Conservation (phyloP, 2,113 vertebrate genomes). For the Eidolon helvum region DNA sequence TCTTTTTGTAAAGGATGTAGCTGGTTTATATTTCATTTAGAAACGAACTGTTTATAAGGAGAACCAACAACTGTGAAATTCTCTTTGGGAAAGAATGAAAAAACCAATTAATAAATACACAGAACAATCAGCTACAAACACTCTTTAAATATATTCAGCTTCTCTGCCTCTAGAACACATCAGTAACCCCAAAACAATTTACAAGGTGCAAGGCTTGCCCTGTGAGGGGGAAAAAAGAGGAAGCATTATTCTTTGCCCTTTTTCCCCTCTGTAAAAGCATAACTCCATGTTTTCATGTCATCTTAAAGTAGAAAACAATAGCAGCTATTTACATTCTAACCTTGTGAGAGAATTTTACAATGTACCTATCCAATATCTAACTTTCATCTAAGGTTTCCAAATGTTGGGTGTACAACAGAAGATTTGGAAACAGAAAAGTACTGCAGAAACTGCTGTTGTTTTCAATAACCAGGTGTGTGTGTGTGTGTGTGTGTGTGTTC, state of each 20-base stretch:
- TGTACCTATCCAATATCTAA: not conserved
- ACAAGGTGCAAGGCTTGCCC: not conserved
- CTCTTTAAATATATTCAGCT: not conserved
- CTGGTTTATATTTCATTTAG: conserved; percentile 36
- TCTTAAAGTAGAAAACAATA: not conserved
- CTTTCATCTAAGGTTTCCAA: conserved; percentile 26
- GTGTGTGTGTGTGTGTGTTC: no score
- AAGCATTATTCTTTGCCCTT: not conserved
- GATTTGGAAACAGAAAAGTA: not conserved
- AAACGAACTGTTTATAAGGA: conserved; percentile 38
- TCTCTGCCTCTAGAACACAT: not conserved
- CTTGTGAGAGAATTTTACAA: not conserved
- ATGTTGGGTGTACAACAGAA: not conserved
- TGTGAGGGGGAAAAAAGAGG: not conserved
- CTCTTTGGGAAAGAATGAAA: conserved; percentile 50
- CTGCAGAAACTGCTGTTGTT: not conserved
- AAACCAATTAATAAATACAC: conserved; percentile 59
- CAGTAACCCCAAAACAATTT: not conserved
- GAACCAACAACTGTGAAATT: conserved; percentile 58
- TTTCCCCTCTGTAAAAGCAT: not conserved
- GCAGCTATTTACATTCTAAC: not conserved
- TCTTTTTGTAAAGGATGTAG: conserved; percentile 11
- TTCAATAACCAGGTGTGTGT: not conserved
- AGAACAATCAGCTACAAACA: conserved; percentile 2
- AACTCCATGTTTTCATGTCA: not conserved